phyloP scores from a whole-genome alignment of 2,888 invertebrate genomes.

The Drosophila vallismaia region DNA sequence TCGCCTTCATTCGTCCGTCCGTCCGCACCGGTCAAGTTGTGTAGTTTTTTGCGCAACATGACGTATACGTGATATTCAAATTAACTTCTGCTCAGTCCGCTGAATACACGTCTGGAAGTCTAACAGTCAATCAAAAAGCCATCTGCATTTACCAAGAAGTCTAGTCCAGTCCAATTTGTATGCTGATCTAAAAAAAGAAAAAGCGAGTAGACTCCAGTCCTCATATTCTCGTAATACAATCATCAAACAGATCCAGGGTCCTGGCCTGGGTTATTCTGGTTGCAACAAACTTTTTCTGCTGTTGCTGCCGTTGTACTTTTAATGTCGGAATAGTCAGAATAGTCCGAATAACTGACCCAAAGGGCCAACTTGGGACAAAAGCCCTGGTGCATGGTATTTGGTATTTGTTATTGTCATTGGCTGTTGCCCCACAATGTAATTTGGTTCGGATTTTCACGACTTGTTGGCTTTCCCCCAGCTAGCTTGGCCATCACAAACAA shows the following conservation, averaged over 20 bases:
- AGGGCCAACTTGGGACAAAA: conserved; percentile 35
- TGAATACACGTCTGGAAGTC: conserved; percentile 40
- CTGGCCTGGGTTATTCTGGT: conserved; percentile 6
- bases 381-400: conserved; percentile 10
- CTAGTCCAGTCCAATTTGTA: conserved; percentile 38
- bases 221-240: conserved; percentile 21
- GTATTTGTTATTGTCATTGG: conserved; percentile 40
- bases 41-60: conserved; percentile 23
- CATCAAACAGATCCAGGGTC: conserved; percentile 9
- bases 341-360: conserved; percentile 24
- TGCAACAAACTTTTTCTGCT: conserved; percentile 39
- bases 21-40: conserved; percentile 14
- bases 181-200: conserved; percentile 28
- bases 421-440: conserved; percentile 65
- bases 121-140: conserved; percentile 70
- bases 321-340: conserved; percentile 53
- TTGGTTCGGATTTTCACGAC: conserved; percentile 69
- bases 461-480: conserved; percentile 42
- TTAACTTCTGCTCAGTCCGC: conserved; percentile 18
- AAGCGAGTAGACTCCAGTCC: conserved; percentile 8
- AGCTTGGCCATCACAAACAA: conserved; percentile 1
- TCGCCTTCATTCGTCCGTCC: conserved; percentile 1
- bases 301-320: conserved; percentile 43
- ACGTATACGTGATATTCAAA: conserved; percentile 48
- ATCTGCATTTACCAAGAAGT: conserved; percentile 58